Base-by-base conservation (phyloP, 2,888 invertebrate genomes). In the Iselma pallidipennis region DNA sequence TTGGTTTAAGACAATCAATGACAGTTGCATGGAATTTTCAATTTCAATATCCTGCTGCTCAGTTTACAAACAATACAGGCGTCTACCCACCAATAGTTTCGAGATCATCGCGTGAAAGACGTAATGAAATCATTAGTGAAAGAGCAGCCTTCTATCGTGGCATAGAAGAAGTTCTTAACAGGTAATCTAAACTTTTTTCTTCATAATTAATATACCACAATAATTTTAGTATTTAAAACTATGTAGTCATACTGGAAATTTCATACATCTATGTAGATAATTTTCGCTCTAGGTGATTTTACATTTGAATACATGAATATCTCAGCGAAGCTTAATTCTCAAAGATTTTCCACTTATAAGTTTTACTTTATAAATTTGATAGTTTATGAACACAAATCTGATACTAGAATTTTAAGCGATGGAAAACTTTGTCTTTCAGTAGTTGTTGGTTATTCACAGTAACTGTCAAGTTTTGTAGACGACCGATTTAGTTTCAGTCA, bases 21-120 rank as follows among this genome's bases (percentile, higher is more conserved):
- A 79, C 82, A 0, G 87, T 88, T 63, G 85, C 83, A 0, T 84
- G 84, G 55, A 89, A 89, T 76, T 83, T 89, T 62, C 89, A 89
- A 76, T 89, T 86, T 75, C 89, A 89, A 73, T 89, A 88, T 73
- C 55, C 66, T 1, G n/a, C 29, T 14, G 62, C 69, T 0, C 66
- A 71, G 23, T 74, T 80, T 5, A 70, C 70, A 57, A 80, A 80
- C 66, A 70, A 57, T 28, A 63, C 63, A 23, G 26, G 42, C 52
- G 70, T 62, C 26, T 79, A 74, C 67, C 81, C 81, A 12, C 78
- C 79, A 10, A 71, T 74, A 45, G 63, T 80, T 54, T 63, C 73
- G 16, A 61, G 71, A 54, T 66, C 69, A 55, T 69, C 69, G 5
- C 66, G 76, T 29, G 67, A 72, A 28, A 70, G 73, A 59, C 62